These are phyloP conservation scores for Jaculus jaculus DNA, from an alignment of 2,113 vertebrate species.

Conservation along the genomic window DNA sequence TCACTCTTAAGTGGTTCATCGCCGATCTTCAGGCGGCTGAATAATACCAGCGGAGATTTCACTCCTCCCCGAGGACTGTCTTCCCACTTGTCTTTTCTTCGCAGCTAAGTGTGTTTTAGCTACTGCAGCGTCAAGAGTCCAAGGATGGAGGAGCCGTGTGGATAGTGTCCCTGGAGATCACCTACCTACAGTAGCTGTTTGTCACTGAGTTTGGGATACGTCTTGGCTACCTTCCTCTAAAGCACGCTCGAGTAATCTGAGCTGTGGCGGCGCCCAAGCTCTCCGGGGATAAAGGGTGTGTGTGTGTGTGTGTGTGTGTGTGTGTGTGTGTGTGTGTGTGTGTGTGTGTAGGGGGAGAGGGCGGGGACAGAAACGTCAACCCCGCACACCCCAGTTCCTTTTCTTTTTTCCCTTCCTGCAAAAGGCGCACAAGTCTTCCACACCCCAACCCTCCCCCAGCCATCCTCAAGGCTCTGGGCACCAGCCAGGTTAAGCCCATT, in stretches of 20 bases:
- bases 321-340: constrained; percentile 56
- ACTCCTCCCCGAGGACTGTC: background rate
- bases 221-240: constrained; percentile 79
- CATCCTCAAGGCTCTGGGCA: constrained; percentile 83
- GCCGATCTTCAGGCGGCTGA: background rate
- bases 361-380: constrained; percentile 70
- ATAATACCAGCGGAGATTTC: background rate
- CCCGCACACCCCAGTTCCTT: constrained; percentile 48
- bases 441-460: constrained; percentile 71
- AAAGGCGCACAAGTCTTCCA: constrained; percentile 83
- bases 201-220: constrained; percentile 78
- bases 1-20: background rate
- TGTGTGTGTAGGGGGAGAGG: constrained; percentile 60
- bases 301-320: constrained; percentile 25
- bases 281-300: constrained; percentile 74
- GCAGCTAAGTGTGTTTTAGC: constrained; percentile 49
- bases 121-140: constrained; percentile 21
- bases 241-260: constrained; percentile 87
- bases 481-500: constrained; percentile 87
- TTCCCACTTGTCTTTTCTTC: constrained; percentile 63
- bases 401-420: constrained; percentile 52
- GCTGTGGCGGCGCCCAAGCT: constrained; percentile 86
- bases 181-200: constrained; percentile 71
- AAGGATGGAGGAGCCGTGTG: constrained; percentile 34
- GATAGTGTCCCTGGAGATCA: constrained; percentile 38